Conservation (phyloP, 2,888 invertebrate species). For the Allygus modestus region DNA sequence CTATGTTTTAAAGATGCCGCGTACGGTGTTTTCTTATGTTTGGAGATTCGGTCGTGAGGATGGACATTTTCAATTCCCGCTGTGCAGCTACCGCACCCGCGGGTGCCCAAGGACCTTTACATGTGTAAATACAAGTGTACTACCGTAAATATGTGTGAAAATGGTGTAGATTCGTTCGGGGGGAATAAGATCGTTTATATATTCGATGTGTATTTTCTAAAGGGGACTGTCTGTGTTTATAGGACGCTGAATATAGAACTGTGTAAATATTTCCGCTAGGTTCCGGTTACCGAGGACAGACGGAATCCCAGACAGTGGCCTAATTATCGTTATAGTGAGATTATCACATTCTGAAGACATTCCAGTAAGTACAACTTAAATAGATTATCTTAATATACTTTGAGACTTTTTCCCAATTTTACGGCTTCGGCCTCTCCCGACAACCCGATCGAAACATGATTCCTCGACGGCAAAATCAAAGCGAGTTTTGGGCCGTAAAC, state of each 20-base stretch:
- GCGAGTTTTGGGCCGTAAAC: conserved; percentile 55
- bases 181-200: conserved; percentile 67
- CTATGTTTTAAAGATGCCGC: conserved; percentile 51
- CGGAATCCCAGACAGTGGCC: conserved; percentile 38
- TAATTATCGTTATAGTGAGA: neutral
- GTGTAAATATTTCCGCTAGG: conserved; percentile 50
- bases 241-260: conserved; percentile 36
- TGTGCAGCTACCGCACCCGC: conserved; percentile 63
- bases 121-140: conserved; percentile 44
- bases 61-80: conserved; percentile 69
- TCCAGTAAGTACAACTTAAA: conserved; percentile 27
- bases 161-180: conserved; percentile 57
- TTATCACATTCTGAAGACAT: neutral
- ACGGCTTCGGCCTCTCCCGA: neutral
- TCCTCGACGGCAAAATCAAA: conserved; percentile 56
- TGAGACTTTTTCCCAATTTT: neutral
- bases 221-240: conserved; percentile 58
- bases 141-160: conserved; percentile 61
- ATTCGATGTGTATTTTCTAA: conserved; percentile 69
- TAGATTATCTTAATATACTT: neutral
- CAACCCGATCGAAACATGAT: conserved; percentile 47
- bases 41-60: conserved; percentile 66
- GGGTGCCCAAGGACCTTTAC: conserved; percentile 61
- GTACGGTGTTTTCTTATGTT: conserved; percentile 52
- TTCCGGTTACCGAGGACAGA: conserved; percentile 27